Evolutionary conservation across 2,113 vertebrate genomes (phyloP).

Genomic region (Pica pica): DNA sequence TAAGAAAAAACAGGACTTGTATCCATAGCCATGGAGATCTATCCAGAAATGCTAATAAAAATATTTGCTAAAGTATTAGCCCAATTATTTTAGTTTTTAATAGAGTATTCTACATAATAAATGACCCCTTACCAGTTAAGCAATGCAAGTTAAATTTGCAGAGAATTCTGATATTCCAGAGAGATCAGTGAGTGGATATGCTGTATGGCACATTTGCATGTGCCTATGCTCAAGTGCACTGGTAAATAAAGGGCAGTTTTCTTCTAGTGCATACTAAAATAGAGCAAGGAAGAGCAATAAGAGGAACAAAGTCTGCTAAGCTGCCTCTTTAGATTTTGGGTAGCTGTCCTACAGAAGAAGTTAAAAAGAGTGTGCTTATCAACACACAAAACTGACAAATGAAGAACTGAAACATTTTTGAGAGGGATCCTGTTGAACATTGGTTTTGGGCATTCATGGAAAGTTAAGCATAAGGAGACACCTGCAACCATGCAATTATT

Average conservation of each 20-base stretch:
- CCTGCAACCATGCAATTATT: not conserved
- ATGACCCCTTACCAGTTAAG: not conserved
- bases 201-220: not conserved
- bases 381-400: not conserved
- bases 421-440: not conserved
- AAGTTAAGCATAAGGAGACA: not conserved
- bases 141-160: not conserved
- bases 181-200: not conserved
- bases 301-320: not conserved
- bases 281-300: not conserved
- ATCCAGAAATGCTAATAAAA: not conserved
- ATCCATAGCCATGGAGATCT: not conserved
- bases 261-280: not conserved
- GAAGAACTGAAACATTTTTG: not conserved
- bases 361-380: not conserved
- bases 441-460: not conserved
- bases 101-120: not conserved
- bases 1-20: not conserved
- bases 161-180: not conserved
- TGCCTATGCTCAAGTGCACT: not conserved
- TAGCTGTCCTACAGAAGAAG: not conserved
- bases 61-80: not conserved
- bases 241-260: not conserved
- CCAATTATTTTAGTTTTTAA: not conserved
- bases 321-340: not conserved